Evolutionary conservation across 2,797 vertebrate genomes (phyloP), one percentile per base, ranked within the genome.

Genomic region (Australoheros facetus): DNA sequence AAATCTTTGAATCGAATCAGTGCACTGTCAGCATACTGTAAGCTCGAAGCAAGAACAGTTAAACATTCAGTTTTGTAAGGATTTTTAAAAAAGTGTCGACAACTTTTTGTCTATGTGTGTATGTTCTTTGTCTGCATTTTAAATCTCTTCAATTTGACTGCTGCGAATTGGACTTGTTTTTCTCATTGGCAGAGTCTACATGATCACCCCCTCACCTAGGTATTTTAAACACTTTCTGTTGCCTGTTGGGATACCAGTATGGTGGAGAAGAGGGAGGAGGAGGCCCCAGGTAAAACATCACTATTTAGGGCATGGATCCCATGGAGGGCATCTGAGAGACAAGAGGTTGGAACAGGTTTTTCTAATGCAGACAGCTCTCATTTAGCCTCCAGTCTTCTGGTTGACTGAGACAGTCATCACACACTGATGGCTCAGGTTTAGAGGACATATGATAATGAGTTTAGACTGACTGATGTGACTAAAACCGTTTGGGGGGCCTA

Each of bases 221-320:
- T 91, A 82, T 93, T 93, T 92, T 89, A 92, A 93, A 91, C 88
- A 88, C 84, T 89, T 85, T 89, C 89, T 82, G 71, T 87, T 90
- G 84, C 88, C 94, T 92, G 69, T 83, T 91, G 93, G 91, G 91
- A 94, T 85, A 79, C 78, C 39, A 78, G 75, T 86, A 75, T 71
- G n/a, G 42, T 75, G 74, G 86, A 79, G 75, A 77, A 75, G 78
- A 90, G 84, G 73, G 78, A 89, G 82, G 79, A 87, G 73, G 82
- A 85, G 87, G 94, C 95, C 93, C 89, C 92, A 92, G 95, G 95
- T 95, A 95, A 94, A 94, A 95, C 89, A 91, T 91, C 85, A 90
- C 89, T 96, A 96, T 96, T 95, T 96, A 95, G 96, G 95, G 92
- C 95, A 96, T 82, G 91, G 90, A 95, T 93, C 95, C 95, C 95